Percentiles rank a stretch among this genome's conserved stretches.
These are phyloP conservation scores for Drosophila nigritarsus DNA, from an alignment of 2,888 invertebrate species.

Conservation along the genomic window DNA sequence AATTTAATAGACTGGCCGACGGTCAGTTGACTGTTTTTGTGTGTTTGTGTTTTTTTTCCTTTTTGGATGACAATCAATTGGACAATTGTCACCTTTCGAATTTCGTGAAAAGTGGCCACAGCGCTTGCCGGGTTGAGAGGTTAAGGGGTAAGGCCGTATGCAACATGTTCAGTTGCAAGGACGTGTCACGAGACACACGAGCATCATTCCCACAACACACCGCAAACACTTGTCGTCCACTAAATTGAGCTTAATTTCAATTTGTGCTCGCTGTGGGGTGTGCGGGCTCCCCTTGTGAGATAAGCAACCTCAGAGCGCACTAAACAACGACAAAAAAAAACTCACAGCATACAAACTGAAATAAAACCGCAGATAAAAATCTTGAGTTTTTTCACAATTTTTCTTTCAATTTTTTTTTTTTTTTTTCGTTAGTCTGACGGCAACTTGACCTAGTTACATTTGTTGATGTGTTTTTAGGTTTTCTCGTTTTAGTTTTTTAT, in stretches of 20 bases:
- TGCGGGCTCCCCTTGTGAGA: constrained; percentile 41
- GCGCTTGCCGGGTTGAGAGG: constrained; percentile 1
- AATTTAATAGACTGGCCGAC: constrained; percentile 57
- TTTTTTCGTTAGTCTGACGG: constrained; percentile 39
- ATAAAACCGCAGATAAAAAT: constrained; percentile 77
- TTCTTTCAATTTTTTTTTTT: constrained; percentile 31
- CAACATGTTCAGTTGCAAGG: constrained; percentile 45
- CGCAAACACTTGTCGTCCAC: constrained; percentile 47
- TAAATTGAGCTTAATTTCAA: constrained; percentile 61
- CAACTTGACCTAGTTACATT: constrained; percentile 78
- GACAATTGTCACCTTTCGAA: constrained; percentile 66
- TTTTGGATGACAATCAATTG: constrained; percentile 48
- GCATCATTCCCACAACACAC: constrained; percentile 3
- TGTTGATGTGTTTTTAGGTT: constrained; percentile 64
- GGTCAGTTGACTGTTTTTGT: constrained; percentile 17
- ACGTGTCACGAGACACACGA: constrained; percentile 17
- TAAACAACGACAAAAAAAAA: constrained; percentile 13
- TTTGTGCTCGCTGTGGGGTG: constrained; percentile 19
- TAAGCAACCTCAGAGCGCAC: constrained; percentile 41
- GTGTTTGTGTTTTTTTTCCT: constrained; percentile 3
- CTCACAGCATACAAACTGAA: constrained; percentile 39
- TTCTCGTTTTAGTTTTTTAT: constrained; percentile 32
- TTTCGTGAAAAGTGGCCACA: constrained; percentile 42
- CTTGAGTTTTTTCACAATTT: constrained; percentile 76
- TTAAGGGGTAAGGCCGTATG: constrained; percentile 24